Evolutionary conservation across 2,797 vertebrate species (phyloP).

Genomic region (Mormyrus proboscirostris): DNA sequence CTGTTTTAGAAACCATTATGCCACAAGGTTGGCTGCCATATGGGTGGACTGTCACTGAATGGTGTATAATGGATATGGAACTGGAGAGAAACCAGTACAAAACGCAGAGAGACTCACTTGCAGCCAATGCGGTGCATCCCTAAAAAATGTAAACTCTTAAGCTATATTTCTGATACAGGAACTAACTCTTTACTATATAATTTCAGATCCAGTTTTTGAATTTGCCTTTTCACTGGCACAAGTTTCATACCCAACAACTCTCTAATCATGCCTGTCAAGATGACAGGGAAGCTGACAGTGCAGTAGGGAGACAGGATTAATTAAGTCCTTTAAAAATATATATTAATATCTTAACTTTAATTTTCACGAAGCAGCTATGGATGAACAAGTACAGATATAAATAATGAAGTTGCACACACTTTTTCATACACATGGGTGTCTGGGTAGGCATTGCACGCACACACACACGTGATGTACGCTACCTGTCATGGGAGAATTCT

Average conservation of each 20-base stretch:
- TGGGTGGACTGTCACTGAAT: background rate
- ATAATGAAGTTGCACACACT: background rate
- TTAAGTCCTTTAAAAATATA: background rate
- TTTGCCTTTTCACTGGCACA: background rate
- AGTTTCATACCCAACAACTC: background rate
- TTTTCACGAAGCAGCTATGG: background rate
- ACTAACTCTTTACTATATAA: background rate
- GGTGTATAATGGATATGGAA: slow-evolving; percentile 17
- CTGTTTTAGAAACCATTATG: background rate
- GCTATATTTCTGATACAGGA: background rate
- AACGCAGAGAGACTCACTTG: background rate
- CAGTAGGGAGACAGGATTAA: background rate
- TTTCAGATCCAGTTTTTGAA: background rate
- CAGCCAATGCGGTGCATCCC: background rate
- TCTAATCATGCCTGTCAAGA: background rate
- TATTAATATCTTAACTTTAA: background rate
- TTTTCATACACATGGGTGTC: background rate
- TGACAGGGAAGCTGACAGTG: background rate
- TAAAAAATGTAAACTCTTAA: background rate
- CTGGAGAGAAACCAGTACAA: slow-evolving; percentile 13
- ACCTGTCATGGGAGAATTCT: slow-evolving; percentile 50
- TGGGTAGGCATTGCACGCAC: background rate
- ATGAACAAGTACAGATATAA: background rate
- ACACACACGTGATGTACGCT: slow-evolving; percentile 39
- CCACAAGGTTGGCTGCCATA: background rate